Evolutionary conservation across 2,888 invertebrate genomes (phyloP), one percentile per base, ranked within the genome.

Genomic region (Pedicia rivosa): DNA sequence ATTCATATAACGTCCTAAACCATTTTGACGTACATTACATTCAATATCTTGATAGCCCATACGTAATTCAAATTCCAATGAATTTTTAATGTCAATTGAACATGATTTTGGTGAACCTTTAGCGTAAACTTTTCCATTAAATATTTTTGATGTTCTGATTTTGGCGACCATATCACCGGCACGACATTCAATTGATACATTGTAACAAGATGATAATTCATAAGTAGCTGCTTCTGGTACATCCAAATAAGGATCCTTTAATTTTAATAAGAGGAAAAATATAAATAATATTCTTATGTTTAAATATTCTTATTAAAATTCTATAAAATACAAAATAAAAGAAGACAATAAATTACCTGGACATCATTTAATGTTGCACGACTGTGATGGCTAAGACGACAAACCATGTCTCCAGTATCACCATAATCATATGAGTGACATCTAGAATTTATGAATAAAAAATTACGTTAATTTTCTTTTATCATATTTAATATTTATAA

Each of bases 371-470:
- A 71, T 13, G 90, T 88, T 26, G 88, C 81, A 47, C 84, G 73
- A 36, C 87, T 82, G 58, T 91, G 87, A 65, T 91, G 91, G 47
- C 87, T 87, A 19, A 91, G 72, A 50, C 91, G 74, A 65, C 91
- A 92, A 34, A 91, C 88, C 68, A 83, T 80, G 53, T 90, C 90
- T 37, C 88, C 88, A 46, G 87, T 88, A 56, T 90, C 91, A 35
- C 88, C 88, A 57, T 83, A 88, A 59, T 91, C 91, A 60, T 88
- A 91, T 8, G 90, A 88, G 60, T 90, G 90, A 59, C 91, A 91
- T 55, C 81, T 71, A 52, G n/a, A n/a, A n/a, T n/a, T n/a, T n/a
- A n/a, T n/a, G n/a, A 16, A n/a, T n/a, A n/a, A 37, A 29, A 24
- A 16, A n/a, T 19, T 17, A 15, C 5, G 14, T 22, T 15, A 16